Conservation (phyloP, 2,113 vertebrate genomes). For the Alexandromys fortis region DNA sequence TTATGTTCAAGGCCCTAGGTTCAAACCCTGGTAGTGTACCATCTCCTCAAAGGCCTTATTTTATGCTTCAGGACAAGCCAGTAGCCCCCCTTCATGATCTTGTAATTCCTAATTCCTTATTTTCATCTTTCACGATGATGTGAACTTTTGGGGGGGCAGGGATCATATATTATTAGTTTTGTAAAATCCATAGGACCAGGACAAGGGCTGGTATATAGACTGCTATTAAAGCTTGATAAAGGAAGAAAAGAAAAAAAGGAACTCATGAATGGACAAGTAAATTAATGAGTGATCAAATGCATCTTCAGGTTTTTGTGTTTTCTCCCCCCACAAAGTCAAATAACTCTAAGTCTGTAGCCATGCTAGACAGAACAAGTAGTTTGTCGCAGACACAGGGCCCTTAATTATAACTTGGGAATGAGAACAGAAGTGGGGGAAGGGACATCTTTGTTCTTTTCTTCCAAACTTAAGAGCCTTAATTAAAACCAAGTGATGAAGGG, state of each 20-base stretch:
- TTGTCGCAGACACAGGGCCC: not conserved
- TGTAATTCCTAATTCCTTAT: slow-evolving; percentile 6
- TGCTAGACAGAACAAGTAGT: not conserved
- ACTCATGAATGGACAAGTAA: not conserved
- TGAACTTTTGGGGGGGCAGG: slow-evolving; percentile 7
- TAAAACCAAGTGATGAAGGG: slow-evolving; percentile 78
- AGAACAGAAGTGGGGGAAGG: slow-evolving; percentile 17
- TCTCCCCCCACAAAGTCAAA: not conserved
- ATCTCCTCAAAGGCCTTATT: not conserved
- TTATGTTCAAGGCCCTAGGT: not conserved
- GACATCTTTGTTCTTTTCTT: slow-evolving; percentile 64
- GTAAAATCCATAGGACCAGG: not conserved
- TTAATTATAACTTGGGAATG: slow-evolving; percentile 64
- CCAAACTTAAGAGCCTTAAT: slow-evolving; percentile 80
- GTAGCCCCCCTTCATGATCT: not conserved
- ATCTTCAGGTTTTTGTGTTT: not conserved
- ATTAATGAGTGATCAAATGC: slow-evolving; percentile 22
- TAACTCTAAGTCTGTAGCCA: not conserved
- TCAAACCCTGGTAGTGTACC: not conserved
- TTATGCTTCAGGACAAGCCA: not conserved
- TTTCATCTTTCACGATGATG: not conserved
- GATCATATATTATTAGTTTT: not conserved
- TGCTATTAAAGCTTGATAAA: not conserved
- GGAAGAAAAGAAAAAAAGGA: not conserved
- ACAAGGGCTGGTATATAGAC: not conserved